Conservation (phyloP, 2,797 vertebrate genomes). For the Scyliorhinus canicula region DNA sequence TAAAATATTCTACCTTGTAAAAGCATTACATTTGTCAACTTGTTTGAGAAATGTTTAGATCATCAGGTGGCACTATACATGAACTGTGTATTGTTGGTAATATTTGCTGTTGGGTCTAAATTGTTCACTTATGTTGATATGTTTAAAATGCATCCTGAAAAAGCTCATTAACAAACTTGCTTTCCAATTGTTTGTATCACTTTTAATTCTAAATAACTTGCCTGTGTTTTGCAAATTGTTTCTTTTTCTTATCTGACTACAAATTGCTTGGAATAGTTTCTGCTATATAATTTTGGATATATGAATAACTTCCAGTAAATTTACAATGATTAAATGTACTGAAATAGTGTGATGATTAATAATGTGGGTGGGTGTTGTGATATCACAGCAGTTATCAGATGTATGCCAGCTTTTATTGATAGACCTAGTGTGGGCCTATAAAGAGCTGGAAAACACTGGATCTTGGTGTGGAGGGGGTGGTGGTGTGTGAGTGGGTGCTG, state of each 20-base stretch:
- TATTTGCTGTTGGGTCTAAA: neutral
- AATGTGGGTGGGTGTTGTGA: neutral
- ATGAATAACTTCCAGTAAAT: neutral
- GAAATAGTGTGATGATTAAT: neutral
- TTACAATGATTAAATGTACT: neutral
- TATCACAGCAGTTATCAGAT: neutral
- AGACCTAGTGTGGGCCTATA: neutral
- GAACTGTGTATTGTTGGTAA: neutral
- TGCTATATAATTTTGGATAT: neutral
- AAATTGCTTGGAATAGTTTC: neutral
- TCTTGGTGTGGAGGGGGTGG: neutral
- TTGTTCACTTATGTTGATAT: neutral
- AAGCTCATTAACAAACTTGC: neutral
- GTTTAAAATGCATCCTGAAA: neutral
- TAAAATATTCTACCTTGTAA: neutral
- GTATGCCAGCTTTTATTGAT: neutral
- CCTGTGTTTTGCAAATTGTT: neutral
- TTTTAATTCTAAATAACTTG: neutral
- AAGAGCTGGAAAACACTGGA: neutral
- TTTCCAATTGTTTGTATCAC: neutral
- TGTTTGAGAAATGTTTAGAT: neutral
- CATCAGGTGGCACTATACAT: neutral
- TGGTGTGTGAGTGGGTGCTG: neutral
- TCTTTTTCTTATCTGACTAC: neutral
- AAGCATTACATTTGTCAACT: neutral